phyloP scores from a whole-genome alignment of 2,888 invertebrate species.

The Archips crataeganus region DNA sequence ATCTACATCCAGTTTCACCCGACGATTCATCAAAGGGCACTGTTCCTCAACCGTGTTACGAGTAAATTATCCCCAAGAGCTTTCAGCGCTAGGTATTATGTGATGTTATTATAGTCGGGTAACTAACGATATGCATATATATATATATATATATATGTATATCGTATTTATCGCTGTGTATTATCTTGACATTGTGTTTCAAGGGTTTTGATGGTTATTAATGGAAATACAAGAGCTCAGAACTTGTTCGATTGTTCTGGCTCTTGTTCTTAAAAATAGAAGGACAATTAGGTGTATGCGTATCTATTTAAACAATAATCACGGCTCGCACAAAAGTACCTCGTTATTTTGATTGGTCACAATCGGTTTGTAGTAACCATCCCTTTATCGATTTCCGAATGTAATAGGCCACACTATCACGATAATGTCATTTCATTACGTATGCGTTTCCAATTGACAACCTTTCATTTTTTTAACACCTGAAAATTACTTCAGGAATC shows the following conservation, averaged over 20 bases:
- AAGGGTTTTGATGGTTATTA: conserved; percentile 14
- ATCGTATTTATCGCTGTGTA: not conserved
- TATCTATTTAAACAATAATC: too few species aligned
- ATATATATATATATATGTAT: not conserved
- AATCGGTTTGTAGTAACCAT: too few species aligned
- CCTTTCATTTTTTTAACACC: too few species aligned
- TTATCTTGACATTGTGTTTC: conserved; percentile 19
- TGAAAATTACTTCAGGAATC: too few species aligned
- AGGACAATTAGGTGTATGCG: too few species aligned
- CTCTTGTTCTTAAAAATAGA: too few species aligned
- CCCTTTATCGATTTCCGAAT: too few species aligned
- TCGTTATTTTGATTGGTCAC: too few species aligned
- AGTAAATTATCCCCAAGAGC: conserved; percentile 40
- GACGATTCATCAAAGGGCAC: conserved; percentile 40
- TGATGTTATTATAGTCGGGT: conserved; percentile 26
- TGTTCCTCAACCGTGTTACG: conserved; percentile 31
- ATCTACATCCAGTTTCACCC: conserved; percentile 15
- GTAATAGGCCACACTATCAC: too few species aligned
- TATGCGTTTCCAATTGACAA: too few species aligned
- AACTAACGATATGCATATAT: conserved; percentile 5
- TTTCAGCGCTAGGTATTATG: conserved; percentile 25
- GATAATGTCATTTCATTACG: too few species aligned
- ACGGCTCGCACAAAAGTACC: too few species aligned
- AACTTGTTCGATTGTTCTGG: not conserved
- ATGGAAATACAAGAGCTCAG: not conserved